Evolutionary conservation across 2,888 invertebrate genomes (phyloP).

Genomic region (Caenorhabditis angaria): DNA sequence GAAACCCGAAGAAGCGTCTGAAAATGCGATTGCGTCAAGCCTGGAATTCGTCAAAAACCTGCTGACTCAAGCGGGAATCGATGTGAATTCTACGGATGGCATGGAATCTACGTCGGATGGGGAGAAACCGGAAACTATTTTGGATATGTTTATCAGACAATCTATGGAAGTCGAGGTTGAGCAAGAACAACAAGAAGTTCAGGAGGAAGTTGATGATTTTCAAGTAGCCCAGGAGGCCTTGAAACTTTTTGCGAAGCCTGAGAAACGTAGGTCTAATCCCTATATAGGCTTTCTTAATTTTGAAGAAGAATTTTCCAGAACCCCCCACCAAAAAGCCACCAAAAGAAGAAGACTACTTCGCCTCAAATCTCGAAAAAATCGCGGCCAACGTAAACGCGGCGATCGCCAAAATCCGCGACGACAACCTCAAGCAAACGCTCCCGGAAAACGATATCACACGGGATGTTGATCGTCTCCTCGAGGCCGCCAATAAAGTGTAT

Average conservation of each 20-base stretch:
- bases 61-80: background rate
- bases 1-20: background rate
- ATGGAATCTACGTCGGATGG: background rate
- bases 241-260: too few relatives aligned
- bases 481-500: slow-evolving; percentile 15
- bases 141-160: background rate
- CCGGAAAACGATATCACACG: slow-evolving; percentile 5
- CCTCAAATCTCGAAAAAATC: background rate
- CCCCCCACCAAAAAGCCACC: background rate
- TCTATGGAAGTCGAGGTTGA: background rate
- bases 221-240: background rate
- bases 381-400: background rate
- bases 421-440: background rate
- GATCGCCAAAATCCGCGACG: background rate
- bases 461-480: slow-evolving; percentile 33
- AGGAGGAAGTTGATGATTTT: background rate
- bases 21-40: background rate
- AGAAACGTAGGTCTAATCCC: too few relatives aligned
- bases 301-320: too few relatives aligned
- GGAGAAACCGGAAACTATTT: background rate
- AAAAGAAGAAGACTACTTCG: background rate
- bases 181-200: background rate
- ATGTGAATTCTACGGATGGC: background rate
- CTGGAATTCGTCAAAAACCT: background rate
- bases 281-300: too few relatives aligned